Percentiles rank a stretch among this genome's conserved stretches.
Evolutionary conservation across 2,797 vertebrate species (phyloP).

Genomic region (Premnoplex brunnescens): DNA sequence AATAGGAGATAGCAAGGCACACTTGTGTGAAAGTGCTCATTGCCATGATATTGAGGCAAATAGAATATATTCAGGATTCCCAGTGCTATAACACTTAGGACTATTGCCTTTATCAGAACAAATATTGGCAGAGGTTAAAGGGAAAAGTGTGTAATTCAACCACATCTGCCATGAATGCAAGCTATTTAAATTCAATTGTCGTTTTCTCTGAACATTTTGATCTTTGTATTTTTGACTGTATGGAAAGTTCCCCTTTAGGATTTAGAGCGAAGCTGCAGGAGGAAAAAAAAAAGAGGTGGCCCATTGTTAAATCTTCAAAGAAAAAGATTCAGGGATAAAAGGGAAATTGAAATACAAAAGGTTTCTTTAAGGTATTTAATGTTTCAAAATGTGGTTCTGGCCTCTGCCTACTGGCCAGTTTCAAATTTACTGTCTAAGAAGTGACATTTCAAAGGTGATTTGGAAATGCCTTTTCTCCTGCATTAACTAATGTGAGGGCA

Average conservation of each 20-base stretch:
- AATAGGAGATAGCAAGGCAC: background rate
- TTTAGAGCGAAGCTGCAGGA: background rate
- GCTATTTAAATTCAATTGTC: background rate
- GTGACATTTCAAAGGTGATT: slow-evolving; percentile 13
- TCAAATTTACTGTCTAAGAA: background rate
- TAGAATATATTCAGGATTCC: background rate
- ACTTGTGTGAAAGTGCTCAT: background rate
- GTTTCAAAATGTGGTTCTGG: slow-evolving; percentile 24
- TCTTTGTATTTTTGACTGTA: background rate
- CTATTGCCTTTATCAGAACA: background rate
- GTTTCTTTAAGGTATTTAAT: slow-evolving; percentile 26
- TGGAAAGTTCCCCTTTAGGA: background rate
- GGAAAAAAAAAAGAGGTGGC: background rate
- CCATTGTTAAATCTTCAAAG: slow-evolving; percentile 52
- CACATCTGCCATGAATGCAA: background rate
- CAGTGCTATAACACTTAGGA: background rate
- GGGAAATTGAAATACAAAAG: slow-evolving; percentile 26
- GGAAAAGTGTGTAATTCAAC: background rate
- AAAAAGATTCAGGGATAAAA: slow-evolving; percentile 45
- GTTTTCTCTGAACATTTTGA: background rate
- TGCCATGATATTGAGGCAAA: slow-evolving; percentile 16
- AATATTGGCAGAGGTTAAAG: slow-evolving; percentile 5
- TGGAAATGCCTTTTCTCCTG: background rate
- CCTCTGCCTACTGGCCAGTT: background rate
- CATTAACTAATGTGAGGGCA: background rate